Base-by-base conservation (phyloP, 2,797 vertebrate genomes). In the Sorex maritimensis region DNA sequence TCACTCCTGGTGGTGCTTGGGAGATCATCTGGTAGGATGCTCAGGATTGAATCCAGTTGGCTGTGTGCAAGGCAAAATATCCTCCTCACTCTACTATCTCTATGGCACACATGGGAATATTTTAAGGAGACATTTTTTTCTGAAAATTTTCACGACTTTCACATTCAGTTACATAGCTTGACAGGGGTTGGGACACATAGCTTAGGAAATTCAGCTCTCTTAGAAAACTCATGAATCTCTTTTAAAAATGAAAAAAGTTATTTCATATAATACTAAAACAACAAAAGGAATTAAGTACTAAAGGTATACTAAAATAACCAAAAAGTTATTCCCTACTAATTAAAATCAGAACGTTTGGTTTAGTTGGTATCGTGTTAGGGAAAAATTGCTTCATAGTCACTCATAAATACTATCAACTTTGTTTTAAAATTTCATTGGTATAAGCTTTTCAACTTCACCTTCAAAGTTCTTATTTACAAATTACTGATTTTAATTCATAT, bases 401-500 rank as follows among this genome's bases (percentile, higher is more conserved):
- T 72, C 38, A 4, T 55, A 81, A 26, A 55, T 67, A 38, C 34
- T 63, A 89, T 89, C 81, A 88, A 17, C 67, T 86, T 14, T 94
- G 82, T 81, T 82, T 77, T n/a, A 68, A 95, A 79, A 73, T 93
- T 90, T 24, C 52, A n/a, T 61, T 46, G 61, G 13, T 80, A n/a
- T 19, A 86, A 30, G 46, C 28, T 92, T 78, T 90, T 88, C 23
- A 80, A 94, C 6, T 86, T 87, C 81, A 69, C 30, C 52, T 91
- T 92, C 41, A 93, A 49, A 71, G 92, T 78, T 94, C 44, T 91
- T n/a, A 78, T 94, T 95, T 91, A 61, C 2, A 58, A 58, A 58
- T 91, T 91, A 94, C 86, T 84, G 88, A 71, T 58, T 95, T 94
- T 95, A 95, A 96, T 95, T 92, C 93, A 19, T 86, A 94, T 96